Conservation (phyloP, 2,888 invertebrate genomes). For the Drepanosiphum platanoidis region DNA sequence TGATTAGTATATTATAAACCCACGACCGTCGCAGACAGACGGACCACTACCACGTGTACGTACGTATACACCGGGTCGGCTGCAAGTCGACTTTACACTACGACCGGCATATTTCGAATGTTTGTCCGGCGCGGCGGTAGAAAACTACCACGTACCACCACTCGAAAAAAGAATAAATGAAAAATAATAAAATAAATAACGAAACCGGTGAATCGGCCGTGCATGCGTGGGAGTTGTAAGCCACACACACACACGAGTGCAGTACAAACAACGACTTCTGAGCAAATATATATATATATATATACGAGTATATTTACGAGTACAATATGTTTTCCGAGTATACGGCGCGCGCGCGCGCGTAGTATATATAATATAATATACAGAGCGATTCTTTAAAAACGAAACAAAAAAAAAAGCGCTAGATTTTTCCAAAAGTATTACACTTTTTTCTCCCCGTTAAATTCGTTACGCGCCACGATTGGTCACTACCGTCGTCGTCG, state of each 20-base stretch:
- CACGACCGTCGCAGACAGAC: too few species aligned
- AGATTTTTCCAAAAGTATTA: too few species aligned
- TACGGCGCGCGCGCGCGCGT: neutral
- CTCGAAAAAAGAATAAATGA: slow-evolving; percentile 43
- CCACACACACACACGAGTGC: slow-evolving; percentile 15
- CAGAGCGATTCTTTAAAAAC: too few species aligned
- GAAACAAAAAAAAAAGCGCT: too few species aligned
- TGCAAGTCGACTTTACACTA: neutral
- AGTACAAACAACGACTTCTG: slow-evolving; percentile 51
- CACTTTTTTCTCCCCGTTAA: too few species aligned
- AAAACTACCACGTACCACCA: slow-evolving; percentile 30
- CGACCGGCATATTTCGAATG: slow-evolving; percentile 34
- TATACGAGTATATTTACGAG: neutral
- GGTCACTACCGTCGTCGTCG: too few species aligned
- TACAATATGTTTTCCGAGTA: slow-evolving; percentile 7
- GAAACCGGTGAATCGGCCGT: slow-evolving; percentile 40
- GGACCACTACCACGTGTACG: neutral
- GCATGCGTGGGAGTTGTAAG: slow-evolving; percentile 24
- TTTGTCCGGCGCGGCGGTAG: slow-evolving; percentile 36
- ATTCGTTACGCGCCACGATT: too few species aligned
- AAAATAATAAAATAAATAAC: slow-evolving; percentile 61
- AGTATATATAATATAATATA: too few species aligned
- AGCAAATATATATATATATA: slow-evolving; percentile 42
- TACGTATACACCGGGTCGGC: neutral
- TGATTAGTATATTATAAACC: too few species aligned